phyloP scores from a whole-genome alignment of 1,140 invertebrate genomes.

The Armadillidium nasatum region DNA sequence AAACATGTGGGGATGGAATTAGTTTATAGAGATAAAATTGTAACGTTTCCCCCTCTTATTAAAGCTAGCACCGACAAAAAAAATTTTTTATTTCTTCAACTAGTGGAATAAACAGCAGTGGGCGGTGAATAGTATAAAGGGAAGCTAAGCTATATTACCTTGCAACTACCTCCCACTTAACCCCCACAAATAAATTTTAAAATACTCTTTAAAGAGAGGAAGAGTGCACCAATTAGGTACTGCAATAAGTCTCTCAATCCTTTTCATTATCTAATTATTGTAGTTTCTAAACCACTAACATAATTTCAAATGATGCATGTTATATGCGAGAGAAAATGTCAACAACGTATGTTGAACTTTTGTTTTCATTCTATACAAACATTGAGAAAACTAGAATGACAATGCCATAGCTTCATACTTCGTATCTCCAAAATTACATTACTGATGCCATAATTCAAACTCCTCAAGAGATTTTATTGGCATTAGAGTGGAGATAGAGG shows the following conservation, averaged over 20 bases:
- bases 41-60: too few species aligned
- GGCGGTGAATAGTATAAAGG: too few species aligned
- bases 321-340: background rate
- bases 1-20: background rate
- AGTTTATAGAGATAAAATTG: too few species aligned
- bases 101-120: too few species aligned
- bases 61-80: too few species aligned
- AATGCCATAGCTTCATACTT: background rate
- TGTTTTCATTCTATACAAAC: background rate
- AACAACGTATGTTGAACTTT: background rate
- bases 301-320: background rate
- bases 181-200: too few species aligned
- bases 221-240: too few species aligned
- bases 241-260: background rate
- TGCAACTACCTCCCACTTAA: too few species aligned
- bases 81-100: too few species aligned
- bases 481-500: conserved; percentile 3
- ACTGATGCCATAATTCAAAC: background rate
- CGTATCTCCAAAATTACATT: background rate
- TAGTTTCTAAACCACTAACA: background rate
- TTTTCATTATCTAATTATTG: background rate
- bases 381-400: background rate
- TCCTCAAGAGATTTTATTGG: background rate
- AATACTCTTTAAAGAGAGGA: too few species aligned
- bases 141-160: too few species aligned